phyloP scores from a whole-genome alignment of 2,888 invertebrate species.

The Chelonus formosanus region DNA sequence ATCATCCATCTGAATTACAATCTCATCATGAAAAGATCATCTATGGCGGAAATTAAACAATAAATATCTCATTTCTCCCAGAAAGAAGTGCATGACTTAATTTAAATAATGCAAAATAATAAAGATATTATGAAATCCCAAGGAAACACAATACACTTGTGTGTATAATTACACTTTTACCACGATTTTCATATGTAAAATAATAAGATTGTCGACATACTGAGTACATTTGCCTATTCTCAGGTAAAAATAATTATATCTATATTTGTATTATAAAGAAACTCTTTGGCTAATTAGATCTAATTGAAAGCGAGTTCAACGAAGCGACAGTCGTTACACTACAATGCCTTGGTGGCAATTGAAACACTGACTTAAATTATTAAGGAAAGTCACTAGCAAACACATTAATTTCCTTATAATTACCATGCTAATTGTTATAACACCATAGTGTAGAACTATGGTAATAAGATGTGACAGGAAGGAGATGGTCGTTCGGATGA shows the following conservation, averaged over 20 bases:
- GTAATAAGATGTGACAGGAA: constrained; percentile 61
- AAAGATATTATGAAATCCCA: too few species aligned
- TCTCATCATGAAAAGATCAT: too few species aligned
- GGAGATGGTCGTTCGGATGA: constrained; percentile 32
- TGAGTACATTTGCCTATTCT: background rate
- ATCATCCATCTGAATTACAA: too few species aligned
- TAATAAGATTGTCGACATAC: background rate
- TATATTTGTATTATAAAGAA: constrained; percentile 23
- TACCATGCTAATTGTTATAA: constrained; percentile 58
- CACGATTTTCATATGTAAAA: background rate
- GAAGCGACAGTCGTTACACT: constrained; percentile 15
- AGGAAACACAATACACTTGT: too few species aligned
- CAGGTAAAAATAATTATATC: constrained; percentile 24
- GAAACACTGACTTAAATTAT: constrained; percentile 31
- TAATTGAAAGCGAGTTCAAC: constrained; percentile 40
- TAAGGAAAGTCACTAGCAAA: constrained; percentile 33
- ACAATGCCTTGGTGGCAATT: constrained; percentile 6
- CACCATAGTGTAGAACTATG: constrained; percentile 50
- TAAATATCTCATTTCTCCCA: too few species aligned
- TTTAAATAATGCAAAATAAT: too few species aligned
- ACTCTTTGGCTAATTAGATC: constrained; percentile 40
- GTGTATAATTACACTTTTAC: too few species aligned
- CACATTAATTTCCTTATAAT: constrained; percentile 54
- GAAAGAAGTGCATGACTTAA: too few species aligned
- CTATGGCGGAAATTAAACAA: too few species aligned